Percentiles rank a stretch among this genome's conserved stretches.
These are phyloP conservation scores for Polypedilum pembai DNA, from an alignment of 1,140 invertebrate species.

Conservation along the genomic window DNA sequence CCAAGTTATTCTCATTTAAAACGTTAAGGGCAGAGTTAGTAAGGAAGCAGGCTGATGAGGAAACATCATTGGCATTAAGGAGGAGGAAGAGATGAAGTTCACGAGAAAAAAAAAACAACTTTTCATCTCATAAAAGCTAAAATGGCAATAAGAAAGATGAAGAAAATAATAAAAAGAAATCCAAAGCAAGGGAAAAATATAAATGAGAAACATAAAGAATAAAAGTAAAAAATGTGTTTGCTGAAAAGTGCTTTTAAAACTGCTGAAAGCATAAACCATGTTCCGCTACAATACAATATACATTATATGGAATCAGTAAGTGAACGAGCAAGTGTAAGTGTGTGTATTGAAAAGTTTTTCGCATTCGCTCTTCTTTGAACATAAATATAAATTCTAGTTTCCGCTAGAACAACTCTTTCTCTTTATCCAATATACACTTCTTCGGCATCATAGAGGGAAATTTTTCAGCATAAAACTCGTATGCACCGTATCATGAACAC, in stretches of 20 bases:
- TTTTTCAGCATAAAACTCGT: not conserved
- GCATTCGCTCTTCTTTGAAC: not conserved
- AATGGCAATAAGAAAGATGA: not conserved
- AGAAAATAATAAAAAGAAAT: not conserved
- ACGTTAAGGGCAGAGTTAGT: not conserved
- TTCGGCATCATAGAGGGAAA: not conserved
- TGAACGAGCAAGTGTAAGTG: not conserved
- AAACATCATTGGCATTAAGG: not conserved
- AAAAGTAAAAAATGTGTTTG: not conserved
- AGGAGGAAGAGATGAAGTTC: not conserved
- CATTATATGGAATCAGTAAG: not conserved
- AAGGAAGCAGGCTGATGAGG: not conserved
- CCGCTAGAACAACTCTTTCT: not conserved
- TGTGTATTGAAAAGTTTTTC: conserved; percentile 13
- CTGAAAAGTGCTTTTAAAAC: conserved; percentile 1
- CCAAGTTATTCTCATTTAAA: not conserved
- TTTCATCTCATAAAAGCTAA: conserved; percentile 2
- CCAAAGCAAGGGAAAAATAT: not conserved
- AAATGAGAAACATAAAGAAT: not conserved
- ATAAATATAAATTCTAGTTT: not conserved
- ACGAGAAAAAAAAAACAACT: not conserved
- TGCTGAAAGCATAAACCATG: conserved; percentile 8
- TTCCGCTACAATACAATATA: not conserved
- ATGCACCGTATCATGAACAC: not conserved
- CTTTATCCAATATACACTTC: not conserved